Conservation (phyloP, 30 jellyfish, hydroid and myxozoan genomes). For the Hydractinia echinata region DNA sequence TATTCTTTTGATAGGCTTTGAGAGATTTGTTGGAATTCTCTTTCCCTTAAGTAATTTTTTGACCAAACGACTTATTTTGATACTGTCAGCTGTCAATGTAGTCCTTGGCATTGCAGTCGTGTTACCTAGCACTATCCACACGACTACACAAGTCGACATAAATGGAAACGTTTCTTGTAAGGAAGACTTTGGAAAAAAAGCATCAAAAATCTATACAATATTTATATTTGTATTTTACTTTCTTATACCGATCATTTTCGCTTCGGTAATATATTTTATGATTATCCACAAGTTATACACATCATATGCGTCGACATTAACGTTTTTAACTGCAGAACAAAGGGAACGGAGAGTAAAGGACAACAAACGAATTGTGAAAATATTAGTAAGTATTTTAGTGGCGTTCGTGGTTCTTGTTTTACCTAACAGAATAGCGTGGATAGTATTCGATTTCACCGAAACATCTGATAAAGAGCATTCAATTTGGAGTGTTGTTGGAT, state of each 20-base stretch:
- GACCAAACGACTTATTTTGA: not conserved
- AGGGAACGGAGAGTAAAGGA: not conserved
- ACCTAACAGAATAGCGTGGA: constrained; percentile 9
- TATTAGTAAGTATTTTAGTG: not conserved
- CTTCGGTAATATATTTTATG: not conserved
- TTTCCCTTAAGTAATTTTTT: not conserved
- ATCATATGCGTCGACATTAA: not conserved
- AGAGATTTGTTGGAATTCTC: constrained; percentile 6
- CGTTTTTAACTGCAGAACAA: not conserved
- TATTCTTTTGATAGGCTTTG: not conserved
- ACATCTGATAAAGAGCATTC: not conserved
- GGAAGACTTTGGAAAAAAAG: not conserved
- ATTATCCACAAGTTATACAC: constrained; percentile 2
- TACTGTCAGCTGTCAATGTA: not conserved
- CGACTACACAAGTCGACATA: not conserved
- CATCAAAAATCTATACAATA: not conserved
- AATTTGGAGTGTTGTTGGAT: not conserved
- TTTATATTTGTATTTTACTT: not conserved
- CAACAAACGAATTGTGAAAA: constrained; percentile 9
- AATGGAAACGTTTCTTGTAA: not conserved
- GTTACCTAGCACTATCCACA: not conserved
- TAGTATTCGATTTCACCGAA: not conserved
- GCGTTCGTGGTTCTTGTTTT: constrained; percentile 10
- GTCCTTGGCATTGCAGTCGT: not conserved
- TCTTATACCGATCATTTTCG: not conserved